Evolutionary conservation across 2,797 vertebrate genomes (phyloP).

Genomic region (Thalassophryne amazonica): DNA sequence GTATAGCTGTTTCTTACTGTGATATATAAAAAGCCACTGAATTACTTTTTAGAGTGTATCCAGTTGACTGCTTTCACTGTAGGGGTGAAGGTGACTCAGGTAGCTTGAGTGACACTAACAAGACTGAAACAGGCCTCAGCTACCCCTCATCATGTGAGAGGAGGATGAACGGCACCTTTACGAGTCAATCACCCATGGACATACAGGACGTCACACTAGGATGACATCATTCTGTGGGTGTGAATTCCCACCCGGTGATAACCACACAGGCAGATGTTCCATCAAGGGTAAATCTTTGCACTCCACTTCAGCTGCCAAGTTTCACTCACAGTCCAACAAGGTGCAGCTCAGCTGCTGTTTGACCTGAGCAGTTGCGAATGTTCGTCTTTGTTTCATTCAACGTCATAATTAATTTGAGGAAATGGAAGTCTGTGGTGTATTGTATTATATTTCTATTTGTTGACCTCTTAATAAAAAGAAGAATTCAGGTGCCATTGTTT

Average conservation of each 20-base stretch:
- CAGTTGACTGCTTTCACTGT: constrained; percentile 12
- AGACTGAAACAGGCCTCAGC: constrained; percentile 32
- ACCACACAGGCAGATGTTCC: not conserved
- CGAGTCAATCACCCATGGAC: constrained; percentile 53
- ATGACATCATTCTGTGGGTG: constrained; percentile 12
- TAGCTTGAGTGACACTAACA: constrained; percentile 57
- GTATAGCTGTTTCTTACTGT: no score
- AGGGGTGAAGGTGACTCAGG: constrained; percentile 13
- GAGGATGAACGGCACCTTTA: constrained; percentile 46
- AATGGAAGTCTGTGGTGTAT: constrained; percentile 28
- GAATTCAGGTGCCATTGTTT: constrained; percentile 9
- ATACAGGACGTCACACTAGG: constrained; percentile 27
- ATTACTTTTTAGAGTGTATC: no score
- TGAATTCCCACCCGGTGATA: not conserved
- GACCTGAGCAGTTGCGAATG: constrained; percentile 18
- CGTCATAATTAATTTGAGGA: constrained; percentile 45
- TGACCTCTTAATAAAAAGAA: constrained; percentile 20
- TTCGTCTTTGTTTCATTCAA: constrained; percentile 35
- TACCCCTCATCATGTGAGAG: constrained; percentile 28
- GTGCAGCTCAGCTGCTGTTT: constrained; percentile 19
- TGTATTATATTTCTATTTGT: constrained; percentile 18
- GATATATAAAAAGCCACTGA: no score
- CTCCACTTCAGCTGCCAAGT: constrained; percentile 5
- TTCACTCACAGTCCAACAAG: constrained; percentile 9
- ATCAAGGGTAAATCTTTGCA: constrained; percentile 10